phyloP scores from a whole-genome alignment of 2,797 vertebrate species.

The Tapirus indicus region DNA sequence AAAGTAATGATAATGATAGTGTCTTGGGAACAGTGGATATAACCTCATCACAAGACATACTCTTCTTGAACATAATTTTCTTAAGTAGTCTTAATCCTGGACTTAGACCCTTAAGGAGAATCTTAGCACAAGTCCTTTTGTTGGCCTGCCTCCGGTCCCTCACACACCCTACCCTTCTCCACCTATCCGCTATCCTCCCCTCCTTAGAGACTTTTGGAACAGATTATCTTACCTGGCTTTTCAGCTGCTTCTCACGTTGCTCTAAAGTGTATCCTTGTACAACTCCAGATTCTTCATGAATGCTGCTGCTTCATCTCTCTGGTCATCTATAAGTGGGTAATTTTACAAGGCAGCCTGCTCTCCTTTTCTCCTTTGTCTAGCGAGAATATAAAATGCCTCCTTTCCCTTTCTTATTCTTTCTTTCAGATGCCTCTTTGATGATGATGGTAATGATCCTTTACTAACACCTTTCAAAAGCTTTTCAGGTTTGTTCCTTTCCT shows the following conservation, averaged over 20 bases:
- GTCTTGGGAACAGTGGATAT: not conserved
- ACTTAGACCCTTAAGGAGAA: not conserved
- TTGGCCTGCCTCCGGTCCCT: not conserved
- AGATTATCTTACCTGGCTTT: constrained; percentile 48
- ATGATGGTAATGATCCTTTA: not conserved
- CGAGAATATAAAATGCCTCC: not conserved
- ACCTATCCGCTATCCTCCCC: too few relatives aligned
- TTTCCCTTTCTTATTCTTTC: constrained; percentile 18
- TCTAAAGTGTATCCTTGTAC: not conserved
- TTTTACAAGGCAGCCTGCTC: not conserved
- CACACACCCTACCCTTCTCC: not conserved
- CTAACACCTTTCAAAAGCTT: not conserved
- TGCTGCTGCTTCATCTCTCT: not conserved
- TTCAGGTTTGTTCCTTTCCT: constrained; percentile 27
- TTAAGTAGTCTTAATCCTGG: constrained; percentile 16
- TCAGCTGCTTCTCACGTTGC: not conserved
- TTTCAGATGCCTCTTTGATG: constrained; percentile 16
- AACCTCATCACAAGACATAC: not conserved
- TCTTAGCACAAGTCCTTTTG: not conserved
- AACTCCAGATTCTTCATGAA: not conserved
- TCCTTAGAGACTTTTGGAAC: not conserved
- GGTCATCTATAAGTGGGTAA: not conserved
- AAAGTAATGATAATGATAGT: not conserved
- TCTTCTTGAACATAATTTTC: constrained; percentile 5
- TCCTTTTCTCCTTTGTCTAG: not conserved